Evolutionary conservation across 1,140 invertebrate species (phyloP), one percentile per base, ranked within the genome.

Genomic region (Drosophila erecta): DNA sequence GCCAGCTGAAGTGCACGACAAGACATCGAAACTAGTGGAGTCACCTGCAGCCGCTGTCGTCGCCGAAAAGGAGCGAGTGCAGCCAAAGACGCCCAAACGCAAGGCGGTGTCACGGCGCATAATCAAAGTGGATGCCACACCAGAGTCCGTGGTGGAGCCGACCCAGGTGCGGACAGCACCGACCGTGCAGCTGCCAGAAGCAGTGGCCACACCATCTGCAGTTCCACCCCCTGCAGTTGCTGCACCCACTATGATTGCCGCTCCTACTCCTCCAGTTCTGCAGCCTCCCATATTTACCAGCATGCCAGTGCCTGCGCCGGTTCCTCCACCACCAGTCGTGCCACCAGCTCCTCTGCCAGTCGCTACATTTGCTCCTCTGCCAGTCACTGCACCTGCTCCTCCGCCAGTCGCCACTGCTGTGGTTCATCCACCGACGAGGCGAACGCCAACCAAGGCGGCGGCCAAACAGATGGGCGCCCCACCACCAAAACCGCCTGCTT

Each of bases 91-190:
- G 20, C 86, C 90, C 3, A 92, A 91, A 22, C 81, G 90, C 5
- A 92, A 91, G 60, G 67, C 90, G 1, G 56, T 91, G 1, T 91
- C 83, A 0, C 58, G 90, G 38, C 77, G 83, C 5, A 91, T 91
- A 17, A 89, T 91, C 22, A 91, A 91, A 37, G 17, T 77, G 73
- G 73, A 77, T 17, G 33, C 46, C n/a, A 30, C 55, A 12, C 24
- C 20, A 6, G 46, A 50, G 17, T 12, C 17, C 10, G 8, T 33
- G 5, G 2, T 17, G 17, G 27, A 22, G 40, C 5, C 24, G 40
- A 2, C 15, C n/a, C 11, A 5, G 1, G 2, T 20, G 11, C 20
- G 4, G 15, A 30, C 14, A 12, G 14, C 30, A n/a, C 5, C 27
- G 30, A 10, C 27, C 1, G 7, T 37, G 22, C 10, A 40, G 11